These are phyloP conservation scores for Homarus gammarus DNA, from an alignment of 2,888 invertebrate genomes.

Conservation along the genomic window DNA sequence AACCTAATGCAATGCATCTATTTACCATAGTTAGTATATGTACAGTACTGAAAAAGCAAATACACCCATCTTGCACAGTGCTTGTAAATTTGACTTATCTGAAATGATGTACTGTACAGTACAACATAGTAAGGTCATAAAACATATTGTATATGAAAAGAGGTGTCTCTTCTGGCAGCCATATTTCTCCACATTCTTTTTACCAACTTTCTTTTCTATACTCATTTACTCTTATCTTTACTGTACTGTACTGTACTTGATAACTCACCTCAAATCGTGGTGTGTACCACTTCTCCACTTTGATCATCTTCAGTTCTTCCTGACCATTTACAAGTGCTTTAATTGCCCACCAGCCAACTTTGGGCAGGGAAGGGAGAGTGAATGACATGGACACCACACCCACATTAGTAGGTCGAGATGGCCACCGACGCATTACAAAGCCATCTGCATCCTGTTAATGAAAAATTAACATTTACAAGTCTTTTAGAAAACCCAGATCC, in stretches of 20 bases:
- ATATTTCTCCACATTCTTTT: background rate
- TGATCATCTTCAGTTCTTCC: conserved; percentile 78
- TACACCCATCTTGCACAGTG: too few species aligned
- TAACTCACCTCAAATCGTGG: conserved; percentile 79
- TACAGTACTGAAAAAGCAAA: too few species aligned
- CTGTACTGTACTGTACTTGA: background rate
- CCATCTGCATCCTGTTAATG: conserved; percentile 80
- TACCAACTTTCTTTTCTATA: background rate
- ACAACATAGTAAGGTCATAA: too few species aligned
- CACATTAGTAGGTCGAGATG: conserved; percentile 79
- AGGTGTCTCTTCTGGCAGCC: too few species aligned
- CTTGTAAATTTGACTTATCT: too few species aligned
- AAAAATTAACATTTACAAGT: too few species aligned
- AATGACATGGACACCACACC: conserved; percentile 79
- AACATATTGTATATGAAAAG: too few species aligned
- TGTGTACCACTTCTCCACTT: conserved; percentile 79
- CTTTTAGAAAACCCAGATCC: background rate
- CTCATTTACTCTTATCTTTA: background rate
- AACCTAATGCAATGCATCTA: too few species aligned
- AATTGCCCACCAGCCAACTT: conserved; percentile 79
- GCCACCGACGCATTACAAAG: conserved; percentile 79
- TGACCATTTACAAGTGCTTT: conserved; percentile 79
- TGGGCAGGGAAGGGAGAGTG: conserved; percentile 79
- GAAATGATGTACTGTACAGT: too few species aligned
- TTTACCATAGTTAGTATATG: too few species aligned